Evolutionary conservation across 1,140 invertebrate species (phyloP), one percentile per base, ranked within the genome.

Genomic region (Arctopsyche grandis): DNA sequence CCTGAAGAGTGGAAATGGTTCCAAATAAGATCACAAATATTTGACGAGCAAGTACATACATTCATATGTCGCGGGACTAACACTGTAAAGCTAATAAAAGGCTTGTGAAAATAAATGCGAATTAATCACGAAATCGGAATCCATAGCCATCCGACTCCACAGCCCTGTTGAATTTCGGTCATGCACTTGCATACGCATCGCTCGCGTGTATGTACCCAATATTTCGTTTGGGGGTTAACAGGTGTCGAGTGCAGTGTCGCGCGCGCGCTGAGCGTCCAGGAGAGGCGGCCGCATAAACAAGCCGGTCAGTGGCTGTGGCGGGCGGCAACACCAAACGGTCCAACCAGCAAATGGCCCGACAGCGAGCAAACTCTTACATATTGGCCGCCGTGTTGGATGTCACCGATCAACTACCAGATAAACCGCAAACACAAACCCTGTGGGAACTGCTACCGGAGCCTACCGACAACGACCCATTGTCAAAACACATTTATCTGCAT

Each of bases 281-380:
- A 14, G 16, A 1, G 16, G 10, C 12, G 3, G 48, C 10, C 48
- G 48, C 4, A 52, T 52, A 52, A 52, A 52, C 48, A 52, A 52
- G 74, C 3, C 74, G 74, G 43, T n/a, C n/a, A n/a, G n/a, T n/a
- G 29, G 29, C 29, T 38, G n/a, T n/a, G 29, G 29, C 29, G 56
- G 74, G 21, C 74, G 74, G 63, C 46, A 22, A 60, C 24, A 60
- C 66, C 16, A 48, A 78, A 78, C 29, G 63, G 48, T 9, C 77
- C 5, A 29, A 24, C 19, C 9, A 78, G 77, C 77, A 78, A 78
- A 78, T 78, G 48, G 66, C 16, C 69, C n/a, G 77, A 78, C 77
- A 70, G 52, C 58, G 58, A 69, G 75, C 75, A 77, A 46, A 63
- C 69, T 71, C 48, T 70, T 76, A 76, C 74, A 76, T 76, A 76